Base-by-base conservation (phyloP, 2,888 invertebrate species). In the Philopedon plagiatum region DNA sequence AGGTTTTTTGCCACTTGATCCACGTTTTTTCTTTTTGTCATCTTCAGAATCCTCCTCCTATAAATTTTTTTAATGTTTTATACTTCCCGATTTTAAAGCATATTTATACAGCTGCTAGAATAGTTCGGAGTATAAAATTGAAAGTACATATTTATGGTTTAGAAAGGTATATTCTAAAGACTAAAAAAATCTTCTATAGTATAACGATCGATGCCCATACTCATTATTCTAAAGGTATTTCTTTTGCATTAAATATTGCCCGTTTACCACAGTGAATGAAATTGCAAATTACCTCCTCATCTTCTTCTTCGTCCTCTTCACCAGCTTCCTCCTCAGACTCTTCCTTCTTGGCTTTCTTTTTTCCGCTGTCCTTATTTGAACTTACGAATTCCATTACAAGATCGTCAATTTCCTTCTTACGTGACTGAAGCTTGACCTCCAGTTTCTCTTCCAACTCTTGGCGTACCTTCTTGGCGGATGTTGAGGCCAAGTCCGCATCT, bases 381-480 rank as follows among this genome's bases (percentile, higher is more conserved):
- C 86, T 86, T 1, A 90, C 89, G 79, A 91, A 92, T 77, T 94
- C 93, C 93, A 96, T 94, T 5, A 97, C 94, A 73, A 97, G 87
- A 78, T 92, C 90, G 83, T 96, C 95, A n/a, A 97, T 94, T 84
- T 95, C 91, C 83, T 94, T 92, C 86, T 94, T 96, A 80, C 95
- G 93, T 56, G 85, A 90, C 5, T 91, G 87, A 51, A 98, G 87
- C 79, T 96, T 94, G 58, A 91, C 88, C 37, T 91, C 92, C 7
- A 96, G 88, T 80, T 93, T 92, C 78, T 93, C 91, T 84, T 97
- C 96, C 76, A 98, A 87, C 81, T 94, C 92, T 83, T 92, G 92
- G 51, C 97, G 91, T 13, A 98, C 95, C 85, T 95, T 95, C 83
- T 97, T 97, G 5, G 95, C 93, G 2, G 97, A 94, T 76, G 94